phyloP scores from a whole-genome alignment of 2,888 invertebrate species.

The Prostheceraeus crozeri region DNA sequence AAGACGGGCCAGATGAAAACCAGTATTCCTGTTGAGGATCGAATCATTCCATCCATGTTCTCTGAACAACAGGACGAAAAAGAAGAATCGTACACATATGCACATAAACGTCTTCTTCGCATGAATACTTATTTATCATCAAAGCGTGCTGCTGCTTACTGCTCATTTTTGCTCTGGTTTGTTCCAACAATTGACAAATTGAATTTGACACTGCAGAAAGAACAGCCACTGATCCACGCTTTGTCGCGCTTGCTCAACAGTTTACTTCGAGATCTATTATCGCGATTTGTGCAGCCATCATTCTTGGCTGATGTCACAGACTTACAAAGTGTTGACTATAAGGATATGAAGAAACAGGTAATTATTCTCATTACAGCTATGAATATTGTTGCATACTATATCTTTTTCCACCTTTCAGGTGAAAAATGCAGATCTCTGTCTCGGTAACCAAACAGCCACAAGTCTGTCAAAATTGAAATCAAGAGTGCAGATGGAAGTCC shows the following conservation, averaged over 20 bases:
- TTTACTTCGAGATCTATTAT: slow-evolving; percentile 15
- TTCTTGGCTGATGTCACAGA: slow-evolving; percentile 9
- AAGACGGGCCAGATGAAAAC: too few species aligned
- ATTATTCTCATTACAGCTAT: too few species aligned
- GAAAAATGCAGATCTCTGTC: slow-evolving; percentile 24
- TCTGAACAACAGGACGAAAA: slow-evolving; percentile 2
- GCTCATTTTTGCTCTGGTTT: slow-evolving; percentile 13
- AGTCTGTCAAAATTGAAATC: slow-evolving; percentile 18
- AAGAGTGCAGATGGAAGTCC: slow-evolving; percentile 1
- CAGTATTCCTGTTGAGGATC: not conserved
- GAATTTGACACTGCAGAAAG: slow-evolving; percentile 3
- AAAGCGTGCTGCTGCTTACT: not conserved
- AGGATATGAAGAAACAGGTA: slow-evolving; percentile 16
- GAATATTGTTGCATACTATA: slow-evolving; percentile 6
- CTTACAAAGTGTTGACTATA: slow-evolving; percentile 2
- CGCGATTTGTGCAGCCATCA: slow-evolving; percentile 17
- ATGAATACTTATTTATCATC: slow-evolving; percentile 19
- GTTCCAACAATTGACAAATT: slow-evolving; percentile 19
- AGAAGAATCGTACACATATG: slow-evolving; percentile 12
- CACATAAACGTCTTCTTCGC: slow-evolving; percentile 6
- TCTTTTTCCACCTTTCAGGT: slow-evolving; percentile 13
- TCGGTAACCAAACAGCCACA: not conserved
- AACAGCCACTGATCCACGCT: slow-evolving; percentile 4
- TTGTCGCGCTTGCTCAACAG: not conserved
- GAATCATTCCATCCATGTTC: slow-evolving; percentile 2